A percentile compares a stretch with the other conserved stretches of the same genome.
Conservation (phyloP, 2,113 vertebrate genomes). For the Phasianus colchicus region DNA sequence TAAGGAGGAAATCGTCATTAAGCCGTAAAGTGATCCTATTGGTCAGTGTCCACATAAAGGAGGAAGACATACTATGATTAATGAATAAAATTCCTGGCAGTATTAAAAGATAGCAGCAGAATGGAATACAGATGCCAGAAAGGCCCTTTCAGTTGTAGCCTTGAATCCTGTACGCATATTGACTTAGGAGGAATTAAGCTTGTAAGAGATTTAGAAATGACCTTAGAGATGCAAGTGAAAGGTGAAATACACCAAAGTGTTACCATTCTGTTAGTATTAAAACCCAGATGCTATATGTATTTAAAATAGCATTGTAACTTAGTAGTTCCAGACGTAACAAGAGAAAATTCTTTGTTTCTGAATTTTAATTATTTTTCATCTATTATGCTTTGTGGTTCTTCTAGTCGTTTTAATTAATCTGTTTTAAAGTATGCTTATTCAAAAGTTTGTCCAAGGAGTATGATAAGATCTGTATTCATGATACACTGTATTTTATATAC, state of each 20-base stretch:
- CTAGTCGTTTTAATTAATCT: neutral
- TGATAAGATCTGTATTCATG: neutral
- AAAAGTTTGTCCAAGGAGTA: neutral
- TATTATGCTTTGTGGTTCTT: neutral
- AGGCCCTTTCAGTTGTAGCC: neutral
- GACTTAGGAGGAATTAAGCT: neutral
- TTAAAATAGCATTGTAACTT: neutral
- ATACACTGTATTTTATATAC: neutral
- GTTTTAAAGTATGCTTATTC: neutral
- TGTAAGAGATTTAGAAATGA: neutral
- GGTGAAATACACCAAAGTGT: neutral
- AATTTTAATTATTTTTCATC: neutral
- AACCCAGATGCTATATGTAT: neutral
- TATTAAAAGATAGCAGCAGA: neutral
- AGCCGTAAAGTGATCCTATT: neutral
- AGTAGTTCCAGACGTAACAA: neutral
- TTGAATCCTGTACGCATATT: neutral
- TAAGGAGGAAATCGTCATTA: neutral
- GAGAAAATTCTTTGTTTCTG: neutral
- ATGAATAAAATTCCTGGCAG: neutral
- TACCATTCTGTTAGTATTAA: neutral
- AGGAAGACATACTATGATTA: neutral
- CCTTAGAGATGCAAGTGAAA: accelerated
- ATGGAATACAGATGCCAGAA: neutral
- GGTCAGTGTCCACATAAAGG: neutral